phyloP scores from a whole-genome alignment of 2,113 vertebrate species.

The Mastomys coucha region DNA sequence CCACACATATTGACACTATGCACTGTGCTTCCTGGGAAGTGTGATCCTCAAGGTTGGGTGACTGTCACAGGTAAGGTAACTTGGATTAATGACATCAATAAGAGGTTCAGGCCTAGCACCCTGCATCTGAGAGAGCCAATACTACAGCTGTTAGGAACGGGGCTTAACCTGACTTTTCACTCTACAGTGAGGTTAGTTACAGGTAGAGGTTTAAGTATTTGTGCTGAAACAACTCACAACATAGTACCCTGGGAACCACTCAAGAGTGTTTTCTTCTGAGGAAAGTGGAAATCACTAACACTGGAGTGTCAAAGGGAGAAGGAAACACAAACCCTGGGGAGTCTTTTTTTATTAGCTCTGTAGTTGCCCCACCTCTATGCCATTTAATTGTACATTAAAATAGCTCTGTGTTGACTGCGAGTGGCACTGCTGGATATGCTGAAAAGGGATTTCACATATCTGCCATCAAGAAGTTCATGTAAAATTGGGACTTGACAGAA shows the following conservation, averaged over 20 bases:
- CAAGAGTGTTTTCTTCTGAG: conserved; percentile 9
- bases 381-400: conserved; percentile 6
- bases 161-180: neutral
- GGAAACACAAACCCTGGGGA: neutral
- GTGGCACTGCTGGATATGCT: neutral
- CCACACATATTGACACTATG: neutral
- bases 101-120: conserved; percentile 4
- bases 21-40: fast-evolving
- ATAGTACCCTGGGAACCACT: neutral
- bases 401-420: neutral
- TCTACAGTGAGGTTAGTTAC: conserved; percentile 1
- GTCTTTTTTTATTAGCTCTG: neutral
- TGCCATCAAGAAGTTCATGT: neutral
- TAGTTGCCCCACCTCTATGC: neutral
- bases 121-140: neutral
- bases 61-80: neutral
- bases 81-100: neutral
- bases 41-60: neutral
- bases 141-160: neutral
- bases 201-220: neutral
- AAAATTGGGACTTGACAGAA: neutral
- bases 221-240: conserved; percentile 46
- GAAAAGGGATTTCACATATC: neutral
- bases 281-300: neutral
- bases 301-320: neutral